Evolutionary conservation across 2,888 invertebrate genomes (phyloP), one percentile per base, ranked within the genome.

Genomic region (Athalia circularis): DNA sequence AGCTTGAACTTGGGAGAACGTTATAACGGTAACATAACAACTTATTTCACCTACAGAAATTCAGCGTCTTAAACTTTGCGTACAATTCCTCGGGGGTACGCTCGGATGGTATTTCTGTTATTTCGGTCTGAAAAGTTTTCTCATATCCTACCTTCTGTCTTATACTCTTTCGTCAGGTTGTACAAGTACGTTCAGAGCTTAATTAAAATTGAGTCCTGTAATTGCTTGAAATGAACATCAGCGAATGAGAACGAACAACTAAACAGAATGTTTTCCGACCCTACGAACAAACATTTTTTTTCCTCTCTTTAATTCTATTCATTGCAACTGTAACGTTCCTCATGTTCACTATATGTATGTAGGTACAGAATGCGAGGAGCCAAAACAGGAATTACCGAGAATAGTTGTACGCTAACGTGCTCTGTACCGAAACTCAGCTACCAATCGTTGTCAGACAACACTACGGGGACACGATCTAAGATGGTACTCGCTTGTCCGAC

Each of bases 201-300:
- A 47, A 59, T 70, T 72, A 57, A 57, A 72, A 72, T 72, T 47
- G 72, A 72, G 72, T 72, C 57, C 57, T 68, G 54, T 68, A 68
- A 68, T 68, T 68, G 68, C 68, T 11, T 43, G 15, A 54, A 68
- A 68, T 43, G 52, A 68, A 45, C 52, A 52, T 15, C 52, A 50
- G 0, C 7, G 47, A 68, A 29, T 52, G 50, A 68, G 48, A 13
- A 11, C 47, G 43, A 68, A 54, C 29, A 15, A 15, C 48, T 50
- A 15, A 47, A 64, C 45, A 3, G 5, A 29, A 29, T 29, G 29
- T 29, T 29, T 29, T 29, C 29, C 29, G 29, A 29, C 29, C 29
- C 29, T 29, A 29, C 29, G 29, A 29, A 29, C 29, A 29, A 29
- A 29, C 0, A 29, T 29, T 2, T 29, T 29, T 29, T 29, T 29